Percentiles rank a stretch among this genome's conserved stretches.
These are phyloP conservation scores for Drosophila phalerata DNA, from an alignment of 2,888 invertebrate genomes.

Conservation along the genomic window DNA sequence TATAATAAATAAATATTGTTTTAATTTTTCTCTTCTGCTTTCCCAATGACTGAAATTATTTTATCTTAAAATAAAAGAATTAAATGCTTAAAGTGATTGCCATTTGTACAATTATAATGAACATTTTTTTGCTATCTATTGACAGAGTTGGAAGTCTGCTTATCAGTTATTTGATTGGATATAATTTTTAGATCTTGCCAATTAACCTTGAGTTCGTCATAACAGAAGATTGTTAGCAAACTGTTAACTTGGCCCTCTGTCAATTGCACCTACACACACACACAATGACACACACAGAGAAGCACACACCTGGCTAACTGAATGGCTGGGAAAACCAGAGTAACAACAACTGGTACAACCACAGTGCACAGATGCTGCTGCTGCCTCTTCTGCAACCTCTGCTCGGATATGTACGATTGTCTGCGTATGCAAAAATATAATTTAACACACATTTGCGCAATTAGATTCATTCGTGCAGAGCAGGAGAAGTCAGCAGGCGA, in stretches of 20 bases:
- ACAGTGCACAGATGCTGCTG: constrained; percentile 60
- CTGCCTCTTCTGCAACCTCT: constrained; percentile 34
- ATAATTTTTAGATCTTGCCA: no score
- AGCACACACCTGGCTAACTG: constrained; percentile 33
- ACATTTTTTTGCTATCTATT: no score
- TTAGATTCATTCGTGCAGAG: constrained; percentile 77
- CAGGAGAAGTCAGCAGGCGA: constrained; percentile 35
- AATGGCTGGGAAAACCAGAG: constrained; percentile 50
- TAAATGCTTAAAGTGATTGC: no score
- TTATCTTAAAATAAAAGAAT: no score
- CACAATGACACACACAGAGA: background rate
- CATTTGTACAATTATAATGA: no score
- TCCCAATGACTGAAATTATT: no score
- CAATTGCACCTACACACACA: constrained; percentile 13
- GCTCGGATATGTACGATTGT: constrained; percentile 58
- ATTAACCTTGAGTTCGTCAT: background rate
- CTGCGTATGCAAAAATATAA: constrained; percentile 80
- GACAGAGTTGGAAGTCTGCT: no score
- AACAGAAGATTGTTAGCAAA: constrained; percentile 8
- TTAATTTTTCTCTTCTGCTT: no score
- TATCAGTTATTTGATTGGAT: no score
- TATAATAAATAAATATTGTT: no score
- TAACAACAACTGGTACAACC: constrained; percentile 58
- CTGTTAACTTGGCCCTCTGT: constrained; percentile 33
- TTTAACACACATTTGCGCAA: constrained; percentile 82